Conservation (phyloP, 2,888 invertebrate genomes). For the Aleiodes leptofemur region DNA sequence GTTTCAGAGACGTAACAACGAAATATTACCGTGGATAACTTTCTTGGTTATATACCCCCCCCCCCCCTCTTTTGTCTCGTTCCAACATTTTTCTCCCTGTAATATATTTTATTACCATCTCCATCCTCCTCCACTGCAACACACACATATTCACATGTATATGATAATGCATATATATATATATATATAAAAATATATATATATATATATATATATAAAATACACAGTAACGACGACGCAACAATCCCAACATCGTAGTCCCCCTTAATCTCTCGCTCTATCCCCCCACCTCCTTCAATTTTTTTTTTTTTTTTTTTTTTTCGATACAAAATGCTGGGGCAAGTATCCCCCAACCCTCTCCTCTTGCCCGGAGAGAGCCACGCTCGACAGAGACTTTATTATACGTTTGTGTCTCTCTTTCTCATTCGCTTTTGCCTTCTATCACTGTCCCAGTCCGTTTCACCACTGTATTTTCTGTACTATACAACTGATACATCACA, state of each 20-base stretch:
- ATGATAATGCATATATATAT: neutral
- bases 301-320: conserved; percentile 5
- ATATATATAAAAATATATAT: conserved; percentile 4
- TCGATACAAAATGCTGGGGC: neutral
- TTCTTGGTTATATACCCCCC: conserved; percentile 55
- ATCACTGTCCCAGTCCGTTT: conserved; percentile 39
- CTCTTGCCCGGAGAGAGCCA: conserved; percentile 43
- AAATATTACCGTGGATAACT: conserved; percentile 57
- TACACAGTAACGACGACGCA: conserved; percentile 50
- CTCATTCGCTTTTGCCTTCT: conserved; percentile 52
- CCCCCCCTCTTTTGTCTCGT: conserved; percentile 67
- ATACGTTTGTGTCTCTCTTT: conserved; percentile 63
- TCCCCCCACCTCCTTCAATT: conserved; percentile 35
- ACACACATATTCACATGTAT: neutral
- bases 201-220: conserved; percentile 3
- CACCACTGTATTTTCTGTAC: conserved; percentile 2
- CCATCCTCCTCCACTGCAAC: conserved; percentile 53
- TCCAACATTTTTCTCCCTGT: conserved; percentile 71
- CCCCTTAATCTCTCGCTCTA: conserved; percentile 38
- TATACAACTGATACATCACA: neutral
- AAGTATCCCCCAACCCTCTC: conserved; percentile 46
- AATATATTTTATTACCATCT: conserved; percentile 72
- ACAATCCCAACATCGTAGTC: conserved; percentile 56
- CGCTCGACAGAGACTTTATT: conserved; percentile 67
- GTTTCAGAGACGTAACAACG: conserved; percentile 48